Evolutionary conservation across 2,797 vertebrate genomes (phyloP).

Genomic region (Rhinophrynus dorsalis): DNA sequence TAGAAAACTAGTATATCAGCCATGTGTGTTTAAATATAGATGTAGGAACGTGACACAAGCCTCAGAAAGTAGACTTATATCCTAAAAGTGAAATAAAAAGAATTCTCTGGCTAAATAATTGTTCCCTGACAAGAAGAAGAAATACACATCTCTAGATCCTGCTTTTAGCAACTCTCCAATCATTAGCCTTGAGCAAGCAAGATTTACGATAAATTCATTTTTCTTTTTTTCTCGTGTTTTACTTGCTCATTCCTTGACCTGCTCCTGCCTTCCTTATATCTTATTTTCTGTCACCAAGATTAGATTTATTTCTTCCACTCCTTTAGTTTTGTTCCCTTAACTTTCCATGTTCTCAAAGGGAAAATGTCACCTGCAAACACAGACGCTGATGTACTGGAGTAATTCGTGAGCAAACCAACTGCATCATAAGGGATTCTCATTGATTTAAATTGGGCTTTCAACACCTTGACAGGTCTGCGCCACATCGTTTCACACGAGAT

Average conservation of each 20-base stretch:
- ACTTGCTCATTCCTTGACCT: not conserved
- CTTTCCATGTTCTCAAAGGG: no score
- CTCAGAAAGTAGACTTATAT: slow-evolving; percentile 25
- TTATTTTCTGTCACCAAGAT: not conserved
- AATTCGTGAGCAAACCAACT: no score
- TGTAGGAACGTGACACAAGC: no score
- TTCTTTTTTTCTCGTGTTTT: not conserved
- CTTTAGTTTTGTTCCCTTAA: no score
- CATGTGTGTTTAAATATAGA: no score
- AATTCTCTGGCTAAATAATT: not conserved
- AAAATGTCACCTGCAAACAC: no score
- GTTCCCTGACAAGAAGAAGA: slow-evolving; percentile 9
- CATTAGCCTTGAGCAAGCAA: slow-evolving; percentile 9
- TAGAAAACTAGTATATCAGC: no score
- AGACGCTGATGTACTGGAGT: no score
- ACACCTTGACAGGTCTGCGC: no score
- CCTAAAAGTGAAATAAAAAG: not conserved
- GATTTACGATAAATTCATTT: slow-evolving; percentile 20
- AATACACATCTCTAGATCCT: not conserved
- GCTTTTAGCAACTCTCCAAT: not conserved
- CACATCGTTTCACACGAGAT: no score
- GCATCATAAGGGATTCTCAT: no score
- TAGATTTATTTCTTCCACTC: not conserved
- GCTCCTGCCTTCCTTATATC: not conserved
- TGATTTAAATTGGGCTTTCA: no score